Evolutionary conservation across 2,113 vertebrate genomes (phyloP), one percentile per base, ranked within the genome.

Genomic region (Archilochus colubris): DNA sequence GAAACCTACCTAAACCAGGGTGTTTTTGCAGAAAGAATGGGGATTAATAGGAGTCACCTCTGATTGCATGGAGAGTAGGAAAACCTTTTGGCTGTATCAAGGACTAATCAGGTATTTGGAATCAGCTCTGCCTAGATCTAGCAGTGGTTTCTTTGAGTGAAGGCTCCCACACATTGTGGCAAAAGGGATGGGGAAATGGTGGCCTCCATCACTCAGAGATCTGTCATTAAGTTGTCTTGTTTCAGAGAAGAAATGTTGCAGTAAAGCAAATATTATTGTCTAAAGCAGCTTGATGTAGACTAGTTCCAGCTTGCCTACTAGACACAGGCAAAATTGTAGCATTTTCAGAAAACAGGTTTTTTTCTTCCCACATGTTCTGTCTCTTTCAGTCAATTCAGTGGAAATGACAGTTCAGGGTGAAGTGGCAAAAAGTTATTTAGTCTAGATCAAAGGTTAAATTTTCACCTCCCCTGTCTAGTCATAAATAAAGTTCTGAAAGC

Each of bases 381-480:
- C 31, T 82, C 86, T 80, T 72, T 93, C 59, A 80, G 72, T 28
- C 61, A 69, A 22, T 54, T 83, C 58, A 58, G 55, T 5, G 27
- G 76, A 55, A 86, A 77, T 82, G 85, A 68, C 33, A 77, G 81
- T 72, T 91, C 69, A 70, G 80, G 70, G 79, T 22, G 43, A 86
- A 93, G 55, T 0, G 0, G 75, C 40, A 90, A 83, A 91, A 88
- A 88, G 63, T 82, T 67, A 81, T 90, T 95, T 92, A 58, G 48
- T 51, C 17, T 81, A 70, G 79, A 88, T 88, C 91, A 95, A 93
- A 96, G 79, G 94, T 95, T 86, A 86, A 74, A 85, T 91, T 89
- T 93, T 77, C 85, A 90, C 44, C 64, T 96, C 30, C 30, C 31
- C 44, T 93, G 57, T 75, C 68, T 91, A 90, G 83, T 81, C 74